Base-by-base conservation (phyloP, 2,113 vertebrate species). In the Cepphus grylle region DNA sequence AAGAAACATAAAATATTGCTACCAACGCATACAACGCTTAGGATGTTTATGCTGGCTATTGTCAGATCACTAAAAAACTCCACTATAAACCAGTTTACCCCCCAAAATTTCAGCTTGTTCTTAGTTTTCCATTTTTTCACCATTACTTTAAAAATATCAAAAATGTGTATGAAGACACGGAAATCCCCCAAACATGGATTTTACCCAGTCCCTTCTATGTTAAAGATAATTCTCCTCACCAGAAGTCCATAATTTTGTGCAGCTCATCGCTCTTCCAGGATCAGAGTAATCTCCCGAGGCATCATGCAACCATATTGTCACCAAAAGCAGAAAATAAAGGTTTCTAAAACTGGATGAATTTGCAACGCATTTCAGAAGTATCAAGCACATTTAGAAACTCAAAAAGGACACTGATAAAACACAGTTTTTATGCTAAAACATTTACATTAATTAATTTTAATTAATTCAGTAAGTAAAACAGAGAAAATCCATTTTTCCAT, bases 401-500 rank as follows among this genome's bases (percentile, higher is more conserved):
- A 62, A 43, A 87, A 74, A 49, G 14, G 34, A 85, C 32, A 47
- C 71, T 2, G 72, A 88, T 8, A 61, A 62, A 14, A 47, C 63
- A 67, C 27, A 19, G n/a, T 45, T 63, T 81, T 77, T 5, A 15
- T 1, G 14, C 49, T 21, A 30, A 36, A 74, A 32, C 25, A 93
- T 79, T 95, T 66, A 45, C 81, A 87, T 92, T 15, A 26, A 91
- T 95, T 56, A 67, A 93, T 59, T 93, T 94, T 77, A 89, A 97
- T 86, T 10, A 43, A 85, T 81, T 63, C 66, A 11, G 67, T n/a
- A 26, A 92, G 65, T 66, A 73, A 70, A 92, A 16, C n/a, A 38
- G 58, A 80, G 43, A 15, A 70, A 88, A 84, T 3, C 7, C 38
- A 5, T 63, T 52, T 49, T 50, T 16, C 78, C 25, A 9, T 27